Evolutionary conservation across 2,888 invertebrate genomes (phyloP), one percentile per base, ranked within the genome.

Genomic region (Thera obeliscata): DNA sequence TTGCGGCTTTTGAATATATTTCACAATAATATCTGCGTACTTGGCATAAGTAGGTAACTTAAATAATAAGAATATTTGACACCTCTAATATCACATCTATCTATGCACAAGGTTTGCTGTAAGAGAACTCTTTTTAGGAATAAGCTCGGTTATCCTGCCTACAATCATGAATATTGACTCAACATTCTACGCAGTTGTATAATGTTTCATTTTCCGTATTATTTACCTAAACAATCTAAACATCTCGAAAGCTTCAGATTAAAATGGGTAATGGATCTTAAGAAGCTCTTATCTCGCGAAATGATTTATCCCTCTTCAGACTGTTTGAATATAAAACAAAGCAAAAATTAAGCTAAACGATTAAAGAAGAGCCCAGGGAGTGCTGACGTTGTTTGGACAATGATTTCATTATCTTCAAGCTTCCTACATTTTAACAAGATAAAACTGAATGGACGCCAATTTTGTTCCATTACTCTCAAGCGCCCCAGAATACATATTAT

Each of bases 381-480:
- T 82, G 74, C 72, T 56, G 55, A 35, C 55, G 61, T 36, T 80
- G 84, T 87, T 88, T 86, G 86, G 89, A 90, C 90, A 91, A 88
- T 85, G 87, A 87, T 87, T 88, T 86, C 89, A 91, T 92, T 91
- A 90, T 91, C 90, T 89, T 81, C 74, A 76, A 81, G 81, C 80
- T 82, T 80, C 77, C 84, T 80, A 82, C 79, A 81, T 84, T 87
- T 81, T 86, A 85, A 84, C 86, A 87, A 91, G 90, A 91, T 91
- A 92, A 90, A 89, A 83, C 87, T 83, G 89, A 90, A 91, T 88
- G 81, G 86, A 85, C 86, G 86, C 89, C 91, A 91, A 92, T 93
- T 93, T 92, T 86, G 89, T 89, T 89, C 91, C 89, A 91, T 91
- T 91, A 91, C 88, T 90, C 89, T 85, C 81, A 78, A 84, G 84